Evolutionary conservation across 2,113 vertebrate genomes (phyloP), one percentile per base, ranked within the genome.

Genomic region (Ctenomys sociabilis): DNA sequence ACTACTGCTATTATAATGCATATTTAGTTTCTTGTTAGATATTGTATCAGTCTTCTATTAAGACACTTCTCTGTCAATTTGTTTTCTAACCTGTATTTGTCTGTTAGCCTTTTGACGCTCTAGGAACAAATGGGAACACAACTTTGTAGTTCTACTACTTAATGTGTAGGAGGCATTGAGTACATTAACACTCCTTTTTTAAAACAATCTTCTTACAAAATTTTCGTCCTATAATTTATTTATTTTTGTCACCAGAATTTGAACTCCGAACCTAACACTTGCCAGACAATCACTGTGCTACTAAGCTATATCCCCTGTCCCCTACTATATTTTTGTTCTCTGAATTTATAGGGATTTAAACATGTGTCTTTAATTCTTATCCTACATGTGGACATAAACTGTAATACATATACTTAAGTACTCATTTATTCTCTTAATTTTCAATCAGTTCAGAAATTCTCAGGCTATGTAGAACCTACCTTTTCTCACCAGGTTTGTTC

Each of bases 341-440:
- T 88, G 72, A 66, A 80, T 22, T 54, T 93, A 40, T 0, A 61
- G 7, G 77, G 32, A 81, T 89, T 75, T 97, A 83, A 49, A 70
- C 82, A 85, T 70, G 32, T 88, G 26, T 45, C 73, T 66, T 92
- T 77, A 92, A 80, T 13, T 72, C 26, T 88, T 75, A 52, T 72
- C 82, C 12, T 35, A 64, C 16, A 64, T 78, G 37, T 24, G 37
- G 30, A 66, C 32, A 64, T 88, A 88, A 91, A 52, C 35, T 43
- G 14, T 2, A 52, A 45, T 52, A 83, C 43, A 75, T 90, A 63
- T 89, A 21, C 21, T 96, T 92, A 94, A 84, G 94, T 85, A 88
- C 93, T 88, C 49, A 93, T 81, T 95, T 85, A 72, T 43, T 96
- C 89, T 92, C 78, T 87, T 80, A 86, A 78, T 92, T 88, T 10